phyloP scores from a whole-genome alignment of 2,113 vertebrate genomes.

The Erythrocercus mccallii region DNA sequence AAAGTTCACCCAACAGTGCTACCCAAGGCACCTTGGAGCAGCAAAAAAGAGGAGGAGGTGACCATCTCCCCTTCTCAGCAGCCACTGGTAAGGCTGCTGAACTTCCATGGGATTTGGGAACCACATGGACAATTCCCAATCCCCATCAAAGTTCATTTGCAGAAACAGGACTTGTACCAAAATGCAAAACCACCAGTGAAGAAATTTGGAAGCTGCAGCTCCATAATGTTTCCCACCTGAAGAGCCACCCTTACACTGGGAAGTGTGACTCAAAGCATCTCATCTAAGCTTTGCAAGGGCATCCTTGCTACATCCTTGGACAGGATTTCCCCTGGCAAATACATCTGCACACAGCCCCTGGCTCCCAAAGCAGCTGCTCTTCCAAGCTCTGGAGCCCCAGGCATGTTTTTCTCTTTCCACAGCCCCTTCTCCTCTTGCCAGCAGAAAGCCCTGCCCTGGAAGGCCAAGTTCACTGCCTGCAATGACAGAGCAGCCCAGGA shows the following conservation, averaged over 20 bases:
- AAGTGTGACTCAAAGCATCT: background rate
- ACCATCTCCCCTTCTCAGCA: background rate
- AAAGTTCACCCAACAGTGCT: background rate
- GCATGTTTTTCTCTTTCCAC: background rate
- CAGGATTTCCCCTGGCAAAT: background rate
- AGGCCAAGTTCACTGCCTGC: background rate
- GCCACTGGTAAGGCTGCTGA: background rate
- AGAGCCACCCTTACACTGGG: background rate
- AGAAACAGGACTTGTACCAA: background rate
- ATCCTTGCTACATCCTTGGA: background rate
- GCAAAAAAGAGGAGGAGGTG: background rate
- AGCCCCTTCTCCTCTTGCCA: background rate
- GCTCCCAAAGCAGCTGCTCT: background rate
- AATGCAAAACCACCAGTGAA: background rate
- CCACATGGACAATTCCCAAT: background rate
- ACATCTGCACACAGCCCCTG: background rate
- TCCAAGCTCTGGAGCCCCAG: background rate
- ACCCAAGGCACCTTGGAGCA: background rate
- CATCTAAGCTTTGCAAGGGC: background rate
- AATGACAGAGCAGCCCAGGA: background rate
- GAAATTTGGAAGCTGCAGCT: background rate
- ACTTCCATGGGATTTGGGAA: background rate
- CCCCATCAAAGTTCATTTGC: background rate
- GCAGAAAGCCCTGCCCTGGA: background rate
- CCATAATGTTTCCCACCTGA: accelerated